Evolutionary conservation across 2,113 vertebrate species (phyloP).

Genomic region (Microcebus murinus): DNA sequence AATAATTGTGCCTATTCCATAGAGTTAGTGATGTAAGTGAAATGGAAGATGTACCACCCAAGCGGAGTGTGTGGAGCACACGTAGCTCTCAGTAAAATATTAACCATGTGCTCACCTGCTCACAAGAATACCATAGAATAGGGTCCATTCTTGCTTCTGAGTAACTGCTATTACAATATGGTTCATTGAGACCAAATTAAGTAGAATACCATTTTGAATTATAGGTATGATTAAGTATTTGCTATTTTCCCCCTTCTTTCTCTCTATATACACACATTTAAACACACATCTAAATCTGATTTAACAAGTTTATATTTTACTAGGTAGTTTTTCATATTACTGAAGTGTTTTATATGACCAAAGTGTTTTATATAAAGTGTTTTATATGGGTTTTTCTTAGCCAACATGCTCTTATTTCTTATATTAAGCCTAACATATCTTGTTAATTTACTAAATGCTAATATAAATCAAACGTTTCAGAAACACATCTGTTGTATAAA

Average conservation of each 20-base stretch:
- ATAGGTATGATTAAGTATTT: neutral
- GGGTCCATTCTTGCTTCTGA: neutral
- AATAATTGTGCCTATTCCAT: neutral
- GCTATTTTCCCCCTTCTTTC: neutral
- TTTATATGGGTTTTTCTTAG: neutral
- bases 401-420: neutral
- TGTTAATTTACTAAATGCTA: neutral
- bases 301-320: constrained; percentile 14
- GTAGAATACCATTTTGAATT: neutral
- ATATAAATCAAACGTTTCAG: neutral
- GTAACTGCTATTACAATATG: neutral
- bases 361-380: neutral
- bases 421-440: neutral
- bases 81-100: neutral
- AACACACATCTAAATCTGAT: neutral
- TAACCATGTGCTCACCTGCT: neutral
- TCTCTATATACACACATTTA: neutral
- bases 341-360: neutral
- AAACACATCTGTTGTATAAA: constrained; percentile 21
- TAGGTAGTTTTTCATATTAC: neutral
- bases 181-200: neutral
- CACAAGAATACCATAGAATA: neutral
- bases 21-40: neutral
- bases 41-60: neutral
- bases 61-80: neutral